A percentile compares a stretch with the other conserved stretches of the same genome.
Conservation (phyloP, 2,797 vertebrate genomes). For the Chromobotia macracanthus region DNA sequence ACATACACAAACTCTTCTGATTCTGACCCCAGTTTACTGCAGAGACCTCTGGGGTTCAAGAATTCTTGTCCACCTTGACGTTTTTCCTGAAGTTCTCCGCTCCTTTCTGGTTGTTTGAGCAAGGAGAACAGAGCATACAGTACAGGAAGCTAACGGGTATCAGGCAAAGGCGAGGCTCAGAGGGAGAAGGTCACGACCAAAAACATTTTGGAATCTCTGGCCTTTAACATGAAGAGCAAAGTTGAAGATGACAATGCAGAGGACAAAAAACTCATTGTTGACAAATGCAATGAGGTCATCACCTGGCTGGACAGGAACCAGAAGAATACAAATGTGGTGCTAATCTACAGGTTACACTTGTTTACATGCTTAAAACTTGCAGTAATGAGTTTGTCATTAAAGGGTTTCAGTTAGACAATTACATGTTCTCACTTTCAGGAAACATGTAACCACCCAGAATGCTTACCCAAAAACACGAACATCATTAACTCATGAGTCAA, state of each 20-base stretch:
- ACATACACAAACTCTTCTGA: too few species aligned
- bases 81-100: too few species aligned
- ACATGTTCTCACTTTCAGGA: slow-evolving; percentile 7
- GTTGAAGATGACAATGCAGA: slow-evolving; percentile 82
- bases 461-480: not conserved
- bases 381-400: not conserved
- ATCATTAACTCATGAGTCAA: not conserved
- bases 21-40: too few species aligned
- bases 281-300: slow-evolving; percentile 83
- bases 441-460: not conserved
- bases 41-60: too few species aligned
- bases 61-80: too few species aligned
- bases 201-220: slow-evolving; percentile 80
- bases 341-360: not conserved
- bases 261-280: slow-evolving; percentile 79
- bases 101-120: too few species aligned
- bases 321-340: slow-evolving; percentile 66
- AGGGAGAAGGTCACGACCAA: slow-evolving; percentile 80
- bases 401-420: slow-evolving; percentile 14
- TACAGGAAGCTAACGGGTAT: too few species aligned
- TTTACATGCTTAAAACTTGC: not conserved
- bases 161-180: slow-evolving; percentile 71
- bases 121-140: too few species aligned
- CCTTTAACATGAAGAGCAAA: slow-evolving; percentile 84
- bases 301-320: slow-evolving; percentile 84